These are phyloP conservation scores for Nanorana parkeri DNA, from an alignment of 2,113 vertebrate species.

Conservation along the genomic window DNA sequence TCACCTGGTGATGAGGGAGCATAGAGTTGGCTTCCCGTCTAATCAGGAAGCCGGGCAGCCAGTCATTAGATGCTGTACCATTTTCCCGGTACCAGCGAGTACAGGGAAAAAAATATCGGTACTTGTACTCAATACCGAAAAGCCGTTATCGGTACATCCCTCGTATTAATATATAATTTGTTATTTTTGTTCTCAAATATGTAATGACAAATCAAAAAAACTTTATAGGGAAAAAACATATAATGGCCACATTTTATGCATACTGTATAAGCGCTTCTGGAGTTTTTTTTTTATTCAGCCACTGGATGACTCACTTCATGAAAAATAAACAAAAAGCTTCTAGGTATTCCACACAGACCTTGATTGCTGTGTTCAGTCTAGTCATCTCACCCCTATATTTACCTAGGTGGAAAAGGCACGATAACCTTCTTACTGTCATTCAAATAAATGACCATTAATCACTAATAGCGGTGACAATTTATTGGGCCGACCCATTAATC, in stretches of 20 bases:
- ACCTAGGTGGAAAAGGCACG: constrained; percentile 3
- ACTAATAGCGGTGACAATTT: constrained; percentile 8
- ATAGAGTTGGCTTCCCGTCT: too few species aligned
- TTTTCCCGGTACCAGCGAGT: too few species aligned
- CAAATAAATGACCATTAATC: constrained; percentile 38
- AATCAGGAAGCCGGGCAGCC: too few species aligned
- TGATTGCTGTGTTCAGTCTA: not conserved
- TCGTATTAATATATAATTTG: too few species aligned
- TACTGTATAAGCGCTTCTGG: not conserved
- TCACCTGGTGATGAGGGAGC: too few species aligned
- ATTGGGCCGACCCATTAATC: constrained; percentile 21
- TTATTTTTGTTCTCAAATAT: not conserved
- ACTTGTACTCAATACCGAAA: too few species aligned
- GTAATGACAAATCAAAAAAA: not conserved
- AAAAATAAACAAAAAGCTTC: not conserved
- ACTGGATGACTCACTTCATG: not conserved
- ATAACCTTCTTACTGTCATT: constrained; percentile 30
- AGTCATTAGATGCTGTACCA: too few species aligned
- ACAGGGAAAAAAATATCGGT: too few species aligned
- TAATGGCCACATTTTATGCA: constrained; percentile 10
- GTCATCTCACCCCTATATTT: not conserved
- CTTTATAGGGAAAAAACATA: not conserved
- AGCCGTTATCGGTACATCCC: too few species aligned
- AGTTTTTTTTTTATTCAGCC: constrained; percentile 6
- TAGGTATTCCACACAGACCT: not conserved